Evolutionary conservation across 1,140 invertebrate species (phyloP).

Genomic region (Bactericera cockerelli): DNA sequence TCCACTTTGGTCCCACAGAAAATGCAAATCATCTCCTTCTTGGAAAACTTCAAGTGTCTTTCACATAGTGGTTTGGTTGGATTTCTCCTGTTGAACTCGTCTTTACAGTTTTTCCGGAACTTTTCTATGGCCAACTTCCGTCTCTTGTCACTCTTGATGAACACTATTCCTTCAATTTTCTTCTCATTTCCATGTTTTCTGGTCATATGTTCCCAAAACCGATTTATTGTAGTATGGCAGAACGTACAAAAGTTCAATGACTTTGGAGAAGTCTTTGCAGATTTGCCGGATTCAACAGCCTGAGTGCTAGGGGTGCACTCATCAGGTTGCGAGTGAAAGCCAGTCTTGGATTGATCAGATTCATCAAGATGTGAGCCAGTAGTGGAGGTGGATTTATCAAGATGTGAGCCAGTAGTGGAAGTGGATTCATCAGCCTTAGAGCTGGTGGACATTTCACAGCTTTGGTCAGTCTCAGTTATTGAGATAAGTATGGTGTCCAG

Average conservation of each 20-base stretch:
- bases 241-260: neutral
- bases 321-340: too few relatives aligned
- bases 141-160: neutral
- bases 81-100: neutral
- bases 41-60: neutral
- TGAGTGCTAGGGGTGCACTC: too few relatives aligned
- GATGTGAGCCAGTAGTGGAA: too few relatives aligned
- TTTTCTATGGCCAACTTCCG: neutral
- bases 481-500: too few relatives aligned
- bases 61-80: neutral
- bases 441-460: too few relatives aligned
- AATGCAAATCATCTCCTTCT: neutral
- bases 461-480: too few relatives aligned
- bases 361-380: too few relatives aligned
- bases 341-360: too few relatives aligned
- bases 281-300: too few relatives aligned
- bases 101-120: neutral
- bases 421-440: too few relatives aligned
- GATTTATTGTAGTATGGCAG: neutral
- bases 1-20: neutral
- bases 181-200: neutral
- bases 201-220: neutral
- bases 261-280: too few relatives aligned
- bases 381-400: too few relatives aligned
- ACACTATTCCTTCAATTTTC: neutral